A percentile compares a stretch with the other conserved stretches of the same genome.
These are phyloP conservation scores for Dicrurus megarhynchus DNA, from an alignment of 2,113 vertebrate species.

Conservation along the genomic window DNA sequence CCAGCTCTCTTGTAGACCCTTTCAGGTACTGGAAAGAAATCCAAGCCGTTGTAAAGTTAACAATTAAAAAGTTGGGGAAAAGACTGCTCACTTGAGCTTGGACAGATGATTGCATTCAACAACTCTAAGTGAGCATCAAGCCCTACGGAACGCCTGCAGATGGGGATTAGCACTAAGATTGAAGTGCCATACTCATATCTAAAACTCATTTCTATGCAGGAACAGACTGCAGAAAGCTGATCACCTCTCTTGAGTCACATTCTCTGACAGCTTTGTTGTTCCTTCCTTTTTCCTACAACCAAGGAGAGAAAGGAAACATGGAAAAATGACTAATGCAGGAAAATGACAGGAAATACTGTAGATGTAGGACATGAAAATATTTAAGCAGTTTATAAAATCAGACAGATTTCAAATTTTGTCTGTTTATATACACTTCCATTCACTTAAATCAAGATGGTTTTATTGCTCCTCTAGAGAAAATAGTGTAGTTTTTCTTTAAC, in stretches of 20 bases:
- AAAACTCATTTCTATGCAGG: not conserved
- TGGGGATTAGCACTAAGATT: not conserved
- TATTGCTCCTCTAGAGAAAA: not conserved
- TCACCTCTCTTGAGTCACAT: not conserved
- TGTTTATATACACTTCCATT: not conserved
- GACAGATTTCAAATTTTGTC: not conserved
- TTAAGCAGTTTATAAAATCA: not conserved
- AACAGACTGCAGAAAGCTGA: not conserved
- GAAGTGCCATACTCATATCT: not conserved
- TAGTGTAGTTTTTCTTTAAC: not conserved
- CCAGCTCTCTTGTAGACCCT: not conserved
- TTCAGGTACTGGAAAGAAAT: not conserved
- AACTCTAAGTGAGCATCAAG: not conserved
- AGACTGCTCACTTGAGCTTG: not conserved
- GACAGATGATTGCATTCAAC: not conserved
- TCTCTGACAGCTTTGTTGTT: not conserved
- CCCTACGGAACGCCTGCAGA: not conserved
- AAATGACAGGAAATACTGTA: not conserved
- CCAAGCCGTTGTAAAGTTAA: not conserved
- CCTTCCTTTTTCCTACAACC: not conserved
- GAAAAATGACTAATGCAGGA: conserved; percentile 11
- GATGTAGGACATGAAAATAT: not conserved
- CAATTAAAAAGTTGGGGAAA: not conserved
- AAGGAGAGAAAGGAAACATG: not conserved
- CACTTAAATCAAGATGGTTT: not conserved